Base-by-base conservation (phyloP, 2,113 vertebrate species). In the Climacteris rufus region DNA sequence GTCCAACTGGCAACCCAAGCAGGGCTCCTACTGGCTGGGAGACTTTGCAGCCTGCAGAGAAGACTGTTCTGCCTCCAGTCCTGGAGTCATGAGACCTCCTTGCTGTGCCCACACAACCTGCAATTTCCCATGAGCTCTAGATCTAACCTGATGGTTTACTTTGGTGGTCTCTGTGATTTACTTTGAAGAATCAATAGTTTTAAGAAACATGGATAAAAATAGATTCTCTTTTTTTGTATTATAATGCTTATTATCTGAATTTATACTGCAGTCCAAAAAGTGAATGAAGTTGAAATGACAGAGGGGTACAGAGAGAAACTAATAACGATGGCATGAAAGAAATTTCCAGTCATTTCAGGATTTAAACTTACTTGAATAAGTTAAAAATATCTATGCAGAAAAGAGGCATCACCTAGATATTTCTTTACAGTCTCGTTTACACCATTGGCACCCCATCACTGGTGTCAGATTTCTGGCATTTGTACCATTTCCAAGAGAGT, bases 51-150 rank as follows among this genome's bases (percentile, higher is more conserved):
- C 12, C 52, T 66, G 5, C 18, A 50, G 13, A 5, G 79, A 53
- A 42, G 7, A 10, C 21, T 70, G 13, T 5, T 61, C 24, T 70
- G 30, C 20, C 45, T n/a, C 45, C 8, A 53, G 9, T 42, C 7
- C 28, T 28, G 45, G 39, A 57, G 30, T 3, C 4, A 3, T n/a
- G 12, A 15, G 20, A 70, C 3, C 3, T 37, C 31, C 14, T 68
- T 54, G 31, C 9, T 18, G 0, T 40, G 11, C 22, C 17, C 0
- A 3, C 7, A 2, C 0, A 3, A 33, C 4, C 12, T 44, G 11
- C 28, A 57, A 2, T 24, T 33, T 74, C 39, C 5, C 5, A 5
- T 24, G 10, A 44, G 18, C 4, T 79, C 66, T 42, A 54, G 8
- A 15, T 50, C 44, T 84, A 75, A 82, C 7, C 15, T 31, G 8